Evolutionary conservation across 1,140 invertebrate species (phyloP), one percentile per base, ranked within the genome.

Genomic region (Heliothis subflexa): DNA sequence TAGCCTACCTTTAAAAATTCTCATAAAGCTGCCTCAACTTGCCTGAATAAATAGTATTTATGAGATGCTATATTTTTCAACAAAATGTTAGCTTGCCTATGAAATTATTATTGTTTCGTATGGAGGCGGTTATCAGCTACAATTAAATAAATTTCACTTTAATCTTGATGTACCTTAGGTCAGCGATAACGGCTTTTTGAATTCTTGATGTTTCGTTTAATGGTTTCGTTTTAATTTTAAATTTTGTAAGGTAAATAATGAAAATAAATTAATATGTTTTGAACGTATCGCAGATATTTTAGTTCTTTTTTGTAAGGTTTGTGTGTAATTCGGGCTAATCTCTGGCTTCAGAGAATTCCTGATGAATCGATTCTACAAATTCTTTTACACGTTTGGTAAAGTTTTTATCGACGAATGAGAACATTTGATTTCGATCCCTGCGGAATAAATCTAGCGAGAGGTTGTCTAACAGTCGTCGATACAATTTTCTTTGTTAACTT

Each of bases 131-230:
- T 59, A 47, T 59, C 25, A 25, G 33, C 12, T 3, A 40, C 50
- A 73, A 47, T 59, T 47, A 59, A 33, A 73, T 73, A 59, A 59
- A 73, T 59, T 57, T 73, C 9, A 73, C 7, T 14, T 61, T 59
- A 54, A 71, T 71, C 68, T 71, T 71, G 68, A 71, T 55, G 25
- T 52, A 54, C 25, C 40, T 71, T 70, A 70, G 50, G 68, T 55
- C 25, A 33, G 50, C 49, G 68, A 71, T 71, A 71, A 71, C 64
- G 50, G 25, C 68, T 1, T 18, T 55, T 54, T 50, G 5, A 71
- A 71, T 54, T 71, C 50, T 55, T 71, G 16, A 71, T 71, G 68
- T 71, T 55, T 40, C 11, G n/a, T 55, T 71, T 54, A 33, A 71
- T 40, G 68, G 50, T 55, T 33, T 28, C 66, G 49, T 33, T 70